Percentiles rank a stretch among this genome's conserved stretches.
Conservation (phyloP, 2,113 vertebrate species). For the Haemorhous mexicanus region DNA sequence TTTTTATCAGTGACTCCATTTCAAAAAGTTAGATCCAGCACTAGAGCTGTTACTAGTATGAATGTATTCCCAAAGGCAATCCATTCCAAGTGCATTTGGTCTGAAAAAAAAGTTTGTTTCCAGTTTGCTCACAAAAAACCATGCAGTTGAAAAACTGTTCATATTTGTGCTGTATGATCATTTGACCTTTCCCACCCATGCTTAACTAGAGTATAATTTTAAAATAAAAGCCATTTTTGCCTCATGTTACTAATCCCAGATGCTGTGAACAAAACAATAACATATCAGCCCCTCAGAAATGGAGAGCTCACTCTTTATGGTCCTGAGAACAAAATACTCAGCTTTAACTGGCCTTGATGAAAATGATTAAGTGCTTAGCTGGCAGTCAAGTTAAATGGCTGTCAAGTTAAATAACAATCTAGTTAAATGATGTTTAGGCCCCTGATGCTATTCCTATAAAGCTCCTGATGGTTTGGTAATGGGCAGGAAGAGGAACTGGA, state of each 20-base stretch:
- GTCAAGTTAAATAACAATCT: not conserved
- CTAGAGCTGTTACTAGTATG: not conserved
- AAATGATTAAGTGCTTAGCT: not conserved
- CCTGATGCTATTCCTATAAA: not conserved
- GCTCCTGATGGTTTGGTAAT: not conserved
- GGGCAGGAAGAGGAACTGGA: not conserved
- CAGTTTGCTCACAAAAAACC: not conserved
- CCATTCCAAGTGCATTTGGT: not conserved
- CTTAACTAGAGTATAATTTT: not conserved
- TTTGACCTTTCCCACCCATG: not conserved
- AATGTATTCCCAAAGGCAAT: not conserved
- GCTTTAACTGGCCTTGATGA: not conserved
- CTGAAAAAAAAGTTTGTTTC: not conserved
- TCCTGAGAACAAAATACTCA: not conserved
- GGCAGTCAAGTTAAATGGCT: not conserved
- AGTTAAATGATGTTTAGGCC: not conserved
- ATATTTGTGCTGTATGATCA: conserved; percentile 10
- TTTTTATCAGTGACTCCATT: conserved; percentile 5
- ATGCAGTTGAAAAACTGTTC: not conserved
- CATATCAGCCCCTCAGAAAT: not conserved
- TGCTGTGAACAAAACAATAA: not conserved
- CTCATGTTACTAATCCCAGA: not conserved
- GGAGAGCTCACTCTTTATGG: not conserved
- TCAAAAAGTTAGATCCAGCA: not conserved
- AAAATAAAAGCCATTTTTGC: not conserved